Evolutionary conservation across 2,888 invertebrate genomes (phyloP).

Genomic region (Conops quadrifasciatus): DNA sequence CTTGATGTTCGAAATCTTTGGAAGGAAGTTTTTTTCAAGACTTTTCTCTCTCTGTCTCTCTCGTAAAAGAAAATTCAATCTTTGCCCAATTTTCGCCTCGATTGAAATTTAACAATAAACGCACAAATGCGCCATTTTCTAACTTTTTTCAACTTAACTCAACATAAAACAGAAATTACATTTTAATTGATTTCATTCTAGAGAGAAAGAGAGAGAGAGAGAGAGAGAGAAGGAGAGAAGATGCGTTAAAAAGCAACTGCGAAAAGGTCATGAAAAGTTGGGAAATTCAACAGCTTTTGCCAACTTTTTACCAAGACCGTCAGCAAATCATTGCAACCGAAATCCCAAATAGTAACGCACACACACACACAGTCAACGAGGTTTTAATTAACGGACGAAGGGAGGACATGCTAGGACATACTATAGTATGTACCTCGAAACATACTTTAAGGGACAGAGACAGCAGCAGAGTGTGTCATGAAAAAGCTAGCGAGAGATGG

Average conservation of each 20-base stretch:
- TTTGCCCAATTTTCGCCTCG: neutral
- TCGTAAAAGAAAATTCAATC: neutral
- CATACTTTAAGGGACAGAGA: no score
- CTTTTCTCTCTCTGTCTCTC: neutral
- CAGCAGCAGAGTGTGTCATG: no score
- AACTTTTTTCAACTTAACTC: constrained; percentile 32
- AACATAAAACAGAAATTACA: constrained; percentile 44
- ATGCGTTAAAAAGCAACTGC: neutral
- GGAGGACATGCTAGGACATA: neutral
- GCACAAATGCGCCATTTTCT: no score
- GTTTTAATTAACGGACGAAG: neutral
- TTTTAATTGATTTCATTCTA: constrained; percentile 47
- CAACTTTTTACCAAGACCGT: no score
- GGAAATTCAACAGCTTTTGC: no score
- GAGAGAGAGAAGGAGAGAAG: neutral
- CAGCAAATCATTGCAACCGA: neutral
- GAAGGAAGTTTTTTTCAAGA: neutral
- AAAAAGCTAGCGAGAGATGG: no score
- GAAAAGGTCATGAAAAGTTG: neutral
- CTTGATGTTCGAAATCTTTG: neutral
- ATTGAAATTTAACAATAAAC: no score
- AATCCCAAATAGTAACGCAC: neutral
- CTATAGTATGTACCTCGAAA: neutral
- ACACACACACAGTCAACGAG: no score
- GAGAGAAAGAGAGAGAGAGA: neutral